A percentile compares a stretch with the other conserved stretches of the same genome.
phyloP scores from a whole-genome alignment of 2,113 vertebrate genomes.

The Zapus hudsonius region DNA sequence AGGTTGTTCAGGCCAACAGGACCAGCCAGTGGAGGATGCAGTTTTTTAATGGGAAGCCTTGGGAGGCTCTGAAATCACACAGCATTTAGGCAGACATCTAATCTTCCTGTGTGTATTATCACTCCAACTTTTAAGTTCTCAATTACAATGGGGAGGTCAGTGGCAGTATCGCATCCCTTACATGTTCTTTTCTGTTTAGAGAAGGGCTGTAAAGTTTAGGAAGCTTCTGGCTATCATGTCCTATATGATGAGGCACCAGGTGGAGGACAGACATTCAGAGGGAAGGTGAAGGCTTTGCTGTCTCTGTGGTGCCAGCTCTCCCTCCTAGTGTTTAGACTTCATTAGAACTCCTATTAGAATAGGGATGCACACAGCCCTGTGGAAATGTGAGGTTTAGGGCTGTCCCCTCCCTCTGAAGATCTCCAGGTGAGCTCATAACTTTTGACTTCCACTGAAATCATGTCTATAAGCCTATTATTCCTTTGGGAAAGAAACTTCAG shows the following conservation, averaged over 20 bases:
- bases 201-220: conserved; percentile 25
- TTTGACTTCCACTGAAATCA: not conserved
- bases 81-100: not conserved
- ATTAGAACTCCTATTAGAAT: not conserved
- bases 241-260: not conserved
- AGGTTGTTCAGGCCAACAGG: conserved; percentile 12
- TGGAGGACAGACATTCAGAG: not conserved
- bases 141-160: not conserved
- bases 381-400: not conserved
- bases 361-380: not conserved
- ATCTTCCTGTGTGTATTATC: not conserved
- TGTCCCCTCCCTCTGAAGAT: not conserved
- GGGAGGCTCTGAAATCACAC: not conserved
- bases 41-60: conserved; percentile 42
- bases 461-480: not conserved
- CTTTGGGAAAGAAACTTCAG: not conserved
- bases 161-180: not conserved
- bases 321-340: not conserved
- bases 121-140: not conserved
- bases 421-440: not conserved
- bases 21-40: not conserved
- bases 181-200: not conserved
- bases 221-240: not conserved
- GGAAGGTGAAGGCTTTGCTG: not conserved
- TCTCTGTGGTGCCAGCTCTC: not conserved